These are phyloP conservation scores for Eupithecia insigniata DNA, from an alignment of 2,888 invertebrate species.

Conservation along the genomic window DNA sequence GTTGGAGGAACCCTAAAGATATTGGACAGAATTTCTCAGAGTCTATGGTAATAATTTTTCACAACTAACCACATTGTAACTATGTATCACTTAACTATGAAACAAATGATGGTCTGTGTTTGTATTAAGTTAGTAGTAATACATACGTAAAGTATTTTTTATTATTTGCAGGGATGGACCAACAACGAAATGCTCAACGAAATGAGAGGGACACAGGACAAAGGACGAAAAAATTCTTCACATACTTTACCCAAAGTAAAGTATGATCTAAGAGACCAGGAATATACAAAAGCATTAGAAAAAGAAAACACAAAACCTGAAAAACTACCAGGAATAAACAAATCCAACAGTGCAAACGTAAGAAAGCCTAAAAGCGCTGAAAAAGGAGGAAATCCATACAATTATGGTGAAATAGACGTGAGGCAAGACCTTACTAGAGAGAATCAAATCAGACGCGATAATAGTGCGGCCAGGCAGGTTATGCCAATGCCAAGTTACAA, in stretches of 20 bases:
- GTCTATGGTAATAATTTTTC: constrained; percentile 86
- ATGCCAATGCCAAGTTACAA: constrained; percentile 39
- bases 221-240: constrained; percentile 68
- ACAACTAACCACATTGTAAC: too few relatives aligned
- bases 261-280: constrained; percentile 66
- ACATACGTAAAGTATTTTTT: neutral
- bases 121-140: neutral
- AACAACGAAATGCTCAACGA: constrained; percentile 73
- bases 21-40: constrained; percentile 90
- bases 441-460: constrained; percentile 33
- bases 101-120: neutral
- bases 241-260: constrained; percentile 81
- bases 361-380: constrained; percentile 26
- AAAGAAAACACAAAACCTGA: constrained; percentile 60
- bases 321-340: constrained; percentile 70
- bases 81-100: neutral
- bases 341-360: constrained; percentile 50
- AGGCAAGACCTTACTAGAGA: constrained; percentile 31
- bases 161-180: constrained; percentile 72
- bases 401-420: constrained; percentile 24
- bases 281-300: constrained; percentile 50
- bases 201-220: constrained; percentile 66
- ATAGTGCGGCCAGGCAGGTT: constrained; percentile 19
- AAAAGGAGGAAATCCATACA: constrained; percentile 32
- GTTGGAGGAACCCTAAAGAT: constrained; percentile 89